Evolutionary conservation across 2,888 invertebrate genomes (phyloP).

Genomic region (Synergus laeviventris): DNA sequence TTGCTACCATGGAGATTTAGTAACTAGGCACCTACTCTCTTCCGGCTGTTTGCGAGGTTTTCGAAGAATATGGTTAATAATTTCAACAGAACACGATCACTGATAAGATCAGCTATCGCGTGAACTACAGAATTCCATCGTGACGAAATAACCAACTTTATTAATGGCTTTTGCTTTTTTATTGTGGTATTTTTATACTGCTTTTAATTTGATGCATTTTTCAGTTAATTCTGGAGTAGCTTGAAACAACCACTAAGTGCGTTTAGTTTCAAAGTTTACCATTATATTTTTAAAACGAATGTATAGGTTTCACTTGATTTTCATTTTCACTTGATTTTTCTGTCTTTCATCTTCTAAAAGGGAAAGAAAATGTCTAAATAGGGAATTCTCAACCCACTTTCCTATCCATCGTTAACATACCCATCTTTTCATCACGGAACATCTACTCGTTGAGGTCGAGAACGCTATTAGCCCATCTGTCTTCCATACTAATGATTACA

Average conservation of each 20-base stretch:
- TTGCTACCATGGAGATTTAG: conserved; percentile 66
- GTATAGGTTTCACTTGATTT: background rate
- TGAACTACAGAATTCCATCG: conserved; percentile 29
- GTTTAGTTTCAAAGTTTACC: background rate
- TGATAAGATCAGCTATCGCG: conserved; percentile 37
- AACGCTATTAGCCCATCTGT: conserved; percentile 67
- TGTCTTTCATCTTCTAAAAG: background rate
- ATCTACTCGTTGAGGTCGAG: conserved; percentile 44
- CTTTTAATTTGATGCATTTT: background rate
- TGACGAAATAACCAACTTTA: conserved; percentile 26
- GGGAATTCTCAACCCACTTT: background rate
- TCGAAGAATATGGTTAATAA: conserved; percentile 24
- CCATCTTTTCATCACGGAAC: conserved; percentile 30
- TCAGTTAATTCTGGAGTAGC: background rate
- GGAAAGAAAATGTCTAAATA: background rate
- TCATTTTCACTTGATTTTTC: too few species aligned
- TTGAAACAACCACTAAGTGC: too few species aligned
- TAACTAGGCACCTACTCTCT: conserved; percentile 62
- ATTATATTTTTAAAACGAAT: background rate
- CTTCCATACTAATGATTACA: conserved; percentile 67
- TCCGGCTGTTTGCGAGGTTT: conserved; percentile 47
- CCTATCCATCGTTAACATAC: background rate
- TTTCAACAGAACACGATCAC: conserved; percentile 39
- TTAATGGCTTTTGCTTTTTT: background rate
- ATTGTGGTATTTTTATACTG: background rate